Base-by-base conservation (phyloP, 2,113 vertebrate species). In the Salvator merianae region DNA sequence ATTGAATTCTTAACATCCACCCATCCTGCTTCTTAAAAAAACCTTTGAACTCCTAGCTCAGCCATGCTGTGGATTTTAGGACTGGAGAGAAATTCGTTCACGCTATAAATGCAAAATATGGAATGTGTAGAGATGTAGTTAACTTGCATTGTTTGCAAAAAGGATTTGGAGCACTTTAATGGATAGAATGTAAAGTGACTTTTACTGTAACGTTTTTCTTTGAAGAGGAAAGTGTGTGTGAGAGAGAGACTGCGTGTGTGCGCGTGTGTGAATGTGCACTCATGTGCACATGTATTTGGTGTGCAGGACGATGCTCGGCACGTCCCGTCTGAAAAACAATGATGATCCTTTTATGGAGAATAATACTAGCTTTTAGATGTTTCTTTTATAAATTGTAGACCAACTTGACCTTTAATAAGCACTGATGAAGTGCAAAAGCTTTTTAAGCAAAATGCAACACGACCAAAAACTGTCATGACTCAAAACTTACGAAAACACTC, bases 381-480 rank as follows among this genome's bases (percentile, higher is more conserved):
- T 91, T 91, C 82, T 94, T 93, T 83, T 93, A 76, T 87, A 82
- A 91, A 93, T 81, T 90, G 77, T 94, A 95, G 92, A 95, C 93
- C 95, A 94, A 91, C 95, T 86, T 92, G 92, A 95, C 89, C 87
- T 84, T 90, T 83, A 85, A 83, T 84, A 89, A 89, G 94, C 94
- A 93, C 91, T 94, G 59, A 83, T 13, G 78, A 4, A 92, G 93
- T 94, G 90, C 89, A 91, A 90, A 85, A 92, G 50, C 91, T 94
- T 94, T 93, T 91, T 86, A 93, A 94, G 88, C 91, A 84, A 89
- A 93, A 86, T 90, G 92, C 88, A 92, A 86, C 91, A 93, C 80
- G 81, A 91, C 92, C 92, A 89, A 94, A 83, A 95, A 94, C 85
- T 36, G 92, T 96, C 88, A 90, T 95, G 91, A 91, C 80, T 95